These are phyloP conservation scores for Lutjanus erythropterus DNA, from an alignment of 2,113 vertebrate species.

Conservation along the genomic window DNA sequence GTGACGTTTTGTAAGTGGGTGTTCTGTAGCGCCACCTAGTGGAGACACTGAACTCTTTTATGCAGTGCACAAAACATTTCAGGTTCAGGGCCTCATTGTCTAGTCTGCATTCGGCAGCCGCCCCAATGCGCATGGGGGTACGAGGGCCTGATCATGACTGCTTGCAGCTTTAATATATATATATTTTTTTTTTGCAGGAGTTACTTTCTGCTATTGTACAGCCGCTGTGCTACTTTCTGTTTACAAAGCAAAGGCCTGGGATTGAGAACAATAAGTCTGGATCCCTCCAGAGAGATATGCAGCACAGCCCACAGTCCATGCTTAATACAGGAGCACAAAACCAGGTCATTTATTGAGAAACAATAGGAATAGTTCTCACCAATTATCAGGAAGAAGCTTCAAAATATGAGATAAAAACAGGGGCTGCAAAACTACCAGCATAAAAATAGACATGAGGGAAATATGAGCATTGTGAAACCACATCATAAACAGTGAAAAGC, in stretches of 20 bases:
- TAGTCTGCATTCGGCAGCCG: no score
- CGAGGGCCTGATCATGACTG: no score
- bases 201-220: slow-evolving; percentile 1
- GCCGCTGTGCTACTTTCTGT: slow-evolving; percentile 42
- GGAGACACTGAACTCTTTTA: no score
- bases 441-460: slow-evolving; percentile 21
- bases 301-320: slow-evolving; percentile 1
- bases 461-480: slow-evolving; percentile 11
- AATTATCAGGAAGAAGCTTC: slow-evolving; percentile 40
- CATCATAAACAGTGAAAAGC: background rate
- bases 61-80: no score
- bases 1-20: no score
- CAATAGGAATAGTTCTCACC: slow-evolving; percentile 40
- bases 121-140: no score
- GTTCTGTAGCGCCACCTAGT: no score
- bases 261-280: slow-evolving; percentile 44
- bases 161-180: no score
- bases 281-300: slow-evolving; percentile 42
- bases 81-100: no score
- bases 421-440: slow-evolving; percentile 7
- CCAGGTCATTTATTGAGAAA: slow-evolving; percentile 48
- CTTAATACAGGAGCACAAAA: slow-evolving; percentile 55
- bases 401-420: slow-evolving; percentile 17
- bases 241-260: slow-evolving; percentile 24
- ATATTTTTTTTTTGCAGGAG: slow-evolving; percentile 6